Base-by-base conservation (phyloP, 1,140 invertebrate genomes). In the Cydia amplana region DNA sequence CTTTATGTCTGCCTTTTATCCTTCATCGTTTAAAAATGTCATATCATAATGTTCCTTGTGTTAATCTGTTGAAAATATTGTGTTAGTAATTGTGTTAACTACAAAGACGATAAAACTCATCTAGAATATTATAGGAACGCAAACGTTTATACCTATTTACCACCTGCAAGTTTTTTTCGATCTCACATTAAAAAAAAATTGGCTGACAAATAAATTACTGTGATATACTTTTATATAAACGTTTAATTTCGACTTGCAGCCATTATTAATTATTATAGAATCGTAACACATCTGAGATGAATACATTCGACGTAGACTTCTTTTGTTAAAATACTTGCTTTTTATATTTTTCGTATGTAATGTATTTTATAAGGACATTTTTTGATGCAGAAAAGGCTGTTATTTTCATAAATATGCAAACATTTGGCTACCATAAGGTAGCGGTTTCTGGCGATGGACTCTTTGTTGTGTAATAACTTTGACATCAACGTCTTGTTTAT, bases 211-310 rank as follows among this genome's bases (percentile, higher is more conserved):
- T 16, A 89, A 91, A 91, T 91, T 91, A 86, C 89, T 92, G 91
- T 92, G 91, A 92, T 92, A 92, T 91, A 91, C 89, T 89, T 83
- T 91, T 92, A 82, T 91, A 90, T 85, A 60, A 89, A 85, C 86
- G 88, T 88, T 82, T 83, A 82, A 84, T 79, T 82, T 84, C 85
- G 80, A 81, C 83, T 80, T 85, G 78, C 73, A 79, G 75, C 63
- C 77, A 75, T 78, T 76, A 83, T 60, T 23, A 60, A 23, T 60
- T 60, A 9, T 60, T 83, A n/a, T n/a, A n/a, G n/a, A n/a, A n/a
- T n/a, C n/a, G n/a, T 83, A 86, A 82, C 81, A 73, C 80, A 79
- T 82, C 82, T 79, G 82, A 83, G 79, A n/a, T n/a, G n/a, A 84
- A 81, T 80, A 80, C 83, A 76, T 80, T 85, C 82, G 77, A 82